Base-by-base conservation (phyloP, 2,888 invertebrate species). In the Candidula unifasciata region DNA sequence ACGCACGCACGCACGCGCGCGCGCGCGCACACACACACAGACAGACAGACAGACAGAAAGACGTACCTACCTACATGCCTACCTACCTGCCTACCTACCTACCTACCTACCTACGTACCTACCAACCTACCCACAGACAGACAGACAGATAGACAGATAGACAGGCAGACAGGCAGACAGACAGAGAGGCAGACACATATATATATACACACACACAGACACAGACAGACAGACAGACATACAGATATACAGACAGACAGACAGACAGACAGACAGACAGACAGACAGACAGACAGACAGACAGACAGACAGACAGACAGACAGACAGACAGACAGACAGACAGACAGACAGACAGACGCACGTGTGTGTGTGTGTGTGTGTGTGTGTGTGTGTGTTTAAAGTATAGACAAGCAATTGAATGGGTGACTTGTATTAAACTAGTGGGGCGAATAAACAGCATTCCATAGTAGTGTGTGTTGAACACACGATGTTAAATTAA, bases 201-300 rank as follows among this genome's bases (percentile, higher is more conserved):
- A 76, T n/a, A 76, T 3, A 76, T 24, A 76, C 54, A 76, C 44
- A 76, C 54, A 76, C 44, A 76, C 54, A 76, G 24, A 76, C 54
- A 76, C 44, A 76, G 76, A 76, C 44, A 76, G 76, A 76, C 44
- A 54, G 52, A 37, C 10, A n/a, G 44, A 33, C n/a, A 27, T 8
- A 80, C 21, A 68, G 37, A 27, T 2, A 68, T 35, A 71, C 35
- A 71, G 44, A 71, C 44, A 35, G 71, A 71, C 44, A 35, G 71
- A 71, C 21, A 35, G 71, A 71, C 44, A 76, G 76, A 76, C 44
- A 76, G 76, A 76, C 30, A 76, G 76, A 76, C 18, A 76, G 76
- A 76, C 44, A 76, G 54, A 76, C 44, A 76, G 76, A 76, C 44
- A 76, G 76, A 76, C 24, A 76, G 76, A 76, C 44, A 76, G 76